These are phyloP conservation scores for Pseudochirops corinnae DNA, from an alignment of 2,797 vertebrate species.

Conservation along the genomic window DNA sequence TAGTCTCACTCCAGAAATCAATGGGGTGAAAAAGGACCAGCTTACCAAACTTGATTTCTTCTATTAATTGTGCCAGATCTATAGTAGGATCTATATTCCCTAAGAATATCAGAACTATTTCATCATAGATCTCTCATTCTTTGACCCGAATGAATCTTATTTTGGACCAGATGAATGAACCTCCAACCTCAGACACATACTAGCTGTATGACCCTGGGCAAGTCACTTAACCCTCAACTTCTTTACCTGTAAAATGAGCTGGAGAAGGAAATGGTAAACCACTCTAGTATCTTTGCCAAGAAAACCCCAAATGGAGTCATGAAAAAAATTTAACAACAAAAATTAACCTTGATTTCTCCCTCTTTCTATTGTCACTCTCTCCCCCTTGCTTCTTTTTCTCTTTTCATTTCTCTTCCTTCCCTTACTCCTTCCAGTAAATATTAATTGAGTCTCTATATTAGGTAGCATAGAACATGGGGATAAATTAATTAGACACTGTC, in stretches of 20 bases:
- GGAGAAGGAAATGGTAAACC: background rate
- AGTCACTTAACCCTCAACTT: background rate
- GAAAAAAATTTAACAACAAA: background rate
- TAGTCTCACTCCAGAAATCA: conserved; percentile 1
- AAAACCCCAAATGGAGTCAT: background rate
- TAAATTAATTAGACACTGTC: background rate
- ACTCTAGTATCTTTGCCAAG: background rate
- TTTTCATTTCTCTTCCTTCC: background rate
- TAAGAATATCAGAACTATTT: background rate
- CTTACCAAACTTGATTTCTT: background rate
- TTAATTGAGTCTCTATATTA: background rate
- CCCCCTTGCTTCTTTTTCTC: background rate
- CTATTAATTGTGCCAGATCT: background rate
- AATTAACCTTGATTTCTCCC: background rate
- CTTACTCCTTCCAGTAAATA: background rate
- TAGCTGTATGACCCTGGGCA: background rate
- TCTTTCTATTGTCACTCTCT: background rate
- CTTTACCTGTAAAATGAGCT: background rate
- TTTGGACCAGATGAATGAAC: background rate
- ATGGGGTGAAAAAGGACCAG: background rate
- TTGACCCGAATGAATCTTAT: background rate
- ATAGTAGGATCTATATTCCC: background rate
- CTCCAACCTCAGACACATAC: background rate
- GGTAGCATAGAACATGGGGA: background rate
- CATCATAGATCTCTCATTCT: background rate